phyloP scores from a whole-genome alignment of 2,888 invertebrate species.

The Alloplasta piceator region DNA sequence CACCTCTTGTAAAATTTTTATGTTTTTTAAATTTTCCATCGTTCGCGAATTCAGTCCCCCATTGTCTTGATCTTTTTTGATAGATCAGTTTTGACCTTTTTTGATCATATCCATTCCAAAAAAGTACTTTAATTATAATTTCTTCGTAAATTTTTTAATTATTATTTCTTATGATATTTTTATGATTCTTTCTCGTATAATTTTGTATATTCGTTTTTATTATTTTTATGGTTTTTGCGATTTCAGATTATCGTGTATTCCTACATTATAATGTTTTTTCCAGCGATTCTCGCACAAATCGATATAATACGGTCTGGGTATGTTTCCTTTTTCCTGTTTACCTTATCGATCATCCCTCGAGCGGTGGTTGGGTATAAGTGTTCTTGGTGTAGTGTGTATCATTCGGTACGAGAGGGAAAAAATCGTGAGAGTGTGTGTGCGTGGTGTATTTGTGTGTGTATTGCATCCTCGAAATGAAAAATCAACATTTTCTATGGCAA shows the following conservation, averaged over 20 bases:
- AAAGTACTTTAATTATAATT: too few relatives aligned
- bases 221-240: conserved; percentile 22
- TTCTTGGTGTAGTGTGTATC: conserved; percentile 37
- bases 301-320: conserved; percentile 35
- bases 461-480: conserved; percentile 62
- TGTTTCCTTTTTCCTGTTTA: conserved; percentile 57
- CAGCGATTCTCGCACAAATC: conserved; percentile 6
- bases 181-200: too few relatives aligned
- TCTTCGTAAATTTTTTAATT: too few relatives aligned
- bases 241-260: background rate
- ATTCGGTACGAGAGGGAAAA: conserved; percentile 31
- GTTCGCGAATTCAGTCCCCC: too few relatives aligned
- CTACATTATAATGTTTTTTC: background rate
- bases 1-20: too few relatives aligned
- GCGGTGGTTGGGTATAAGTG: conserved; percentile 41
- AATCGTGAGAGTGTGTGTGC: conserved; percentile 7
- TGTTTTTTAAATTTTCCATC: too few relatives aligned
- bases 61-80: too few relatives aligned
- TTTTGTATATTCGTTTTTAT: conserved; percentile 1
- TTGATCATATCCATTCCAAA: too few relatives aligned
- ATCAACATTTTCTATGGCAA: conserved; percentile 62
- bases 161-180: too few relatives aligned
- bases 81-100: too few relatives aligned
- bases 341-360: conserved; percentile 52
- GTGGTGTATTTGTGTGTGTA: conserved; percentile 15